These are phyloP conservation scores for Agrilus mali DNA, from an alignment of 2,888 invertebrate species.

Conservation along the genomic window DNA sequence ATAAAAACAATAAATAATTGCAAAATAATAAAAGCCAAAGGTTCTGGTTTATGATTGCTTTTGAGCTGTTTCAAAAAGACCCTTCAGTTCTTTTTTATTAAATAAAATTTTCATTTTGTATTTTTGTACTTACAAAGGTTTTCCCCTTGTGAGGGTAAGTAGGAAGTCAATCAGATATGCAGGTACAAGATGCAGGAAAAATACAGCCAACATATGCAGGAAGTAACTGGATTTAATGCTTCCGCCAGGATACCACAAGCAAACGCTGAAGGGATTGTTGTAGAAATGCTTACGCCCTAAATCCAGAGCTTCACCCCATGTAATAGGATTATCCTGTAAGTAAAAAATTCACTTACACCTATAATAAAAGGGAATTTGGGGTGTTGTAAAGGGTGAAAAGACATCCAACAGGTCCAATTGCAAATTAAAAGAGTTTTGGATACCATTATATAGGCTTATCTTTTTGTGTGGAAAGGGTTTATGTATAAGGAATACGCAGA, in stretches of 20 bases:
- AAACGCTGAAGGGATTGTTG: slow-evolving; percentile 62
- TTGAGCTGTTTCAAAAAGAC: too few relatives aligned
- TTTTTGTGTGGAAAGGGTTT: too few relatives aligned
- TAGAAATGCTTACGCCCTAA: slow-evolving; percentile 47
- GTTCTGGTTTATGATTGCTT: too few relatives aligned
- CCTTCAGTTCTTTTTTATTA: too few relatives aligned
- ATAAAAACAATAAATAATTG: background rate
- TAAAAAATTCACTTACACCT: background rate
- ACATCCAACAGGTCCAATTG: too few relatives aligned
- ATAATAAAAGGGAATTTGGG: background rate
- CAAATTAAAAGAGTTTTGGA: too few relatives aligned
- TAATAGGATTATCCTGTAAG: slow-evolving; percentile 53
- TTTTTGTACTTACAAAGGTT: slow-evolving; percentile 76
- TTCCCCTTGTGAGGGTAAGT: slow-evolving; percentile 52
- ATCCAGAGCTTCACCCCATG: slow-evolving; percentile 74
- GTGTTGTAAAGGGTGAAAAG: background rate
- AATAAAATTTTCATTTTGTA: too few relatives aligned
- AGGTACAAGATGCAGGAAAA: slow-evolving; percentile 64
- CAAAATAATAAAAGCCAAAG: background rate
- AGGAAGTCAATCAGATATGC: slow-evolving; percentile 65
- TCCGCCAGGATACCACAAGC: slow-evolving; percentile 71
- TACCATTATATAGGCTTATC: too few relatives aligned
- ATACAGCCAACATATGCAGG: slow-evolving; percentile 49
- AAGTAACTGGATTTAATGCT: slow-evolving; percentile 54
- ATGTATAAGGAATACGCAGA: too few relatives aligned